phyloP scores from a whole-genome alignment of 1,140 invertebrate genomes.

The Zaprionus camerounensis region DNA sequence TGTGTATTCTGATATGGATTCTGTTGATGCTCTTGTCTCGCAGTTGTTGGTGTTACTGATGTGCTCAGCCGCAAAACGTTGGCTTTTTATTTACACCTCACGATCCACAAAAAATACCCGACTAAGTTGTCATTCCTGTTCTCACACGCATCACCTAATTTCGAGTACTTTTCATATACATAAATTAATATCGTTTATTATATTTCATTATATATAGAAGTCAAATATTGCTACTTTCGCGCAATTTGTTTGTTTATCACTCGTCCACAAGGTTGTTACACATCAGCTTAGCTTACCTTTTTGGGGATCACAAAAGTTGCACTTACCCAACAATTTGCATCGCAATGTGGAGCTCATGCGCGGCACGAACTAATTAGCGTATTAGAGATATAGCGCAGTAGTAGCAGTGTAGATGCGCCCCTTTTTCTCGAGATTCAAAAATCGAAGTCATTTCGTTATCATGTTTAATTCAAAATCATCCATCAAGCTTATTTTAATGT shows the following conservation, averaged over 20 bases:
- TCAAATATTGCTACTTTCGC: conserved; percentile 2
- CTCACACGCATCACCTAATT: conserved; percentile 17
- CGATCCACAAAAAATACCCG: conserved; percentile 3
- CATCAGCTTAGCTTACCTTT: background rate
- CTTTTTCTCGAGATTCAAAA: background rate
- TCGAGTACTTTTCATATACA: conserved; percentile 1
- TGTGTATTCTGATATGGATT: background rate
- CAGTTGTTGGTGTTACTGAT: conserved; percentile 8
- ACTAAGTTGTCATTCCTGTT: conserved; percentile 7
- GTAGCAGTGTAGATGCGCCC: background rate
- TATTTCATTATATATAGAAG: conserved; percentile 1
- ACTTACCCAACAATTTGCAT: background rate
- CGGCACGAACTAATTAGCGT: background rate
- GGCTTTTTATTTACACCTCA: conserved; percentile 10
- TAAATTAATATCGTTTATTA: background rate
- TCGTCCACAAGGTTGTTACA: conserved; percentile 2
- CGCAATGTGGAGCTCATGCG: background rate
- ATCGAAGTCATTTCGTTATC: background rate
- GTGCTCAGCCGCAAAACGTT: background rate
- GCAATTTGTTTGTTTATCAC: conserved; percentile 5
- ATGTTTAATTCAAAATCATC: background rate
- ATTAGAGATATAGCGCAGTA: background rate
- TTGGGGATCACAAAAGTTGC: background rate
- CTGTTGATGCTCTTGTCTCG: background rate
- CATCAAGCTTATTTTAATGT: background rate